A percentile compares a stretch with the other conserved stretches of the same genome.
Conservation (phyloP, 2,888 invertebrate genomes). For the Ophion ellenae region DNA sequence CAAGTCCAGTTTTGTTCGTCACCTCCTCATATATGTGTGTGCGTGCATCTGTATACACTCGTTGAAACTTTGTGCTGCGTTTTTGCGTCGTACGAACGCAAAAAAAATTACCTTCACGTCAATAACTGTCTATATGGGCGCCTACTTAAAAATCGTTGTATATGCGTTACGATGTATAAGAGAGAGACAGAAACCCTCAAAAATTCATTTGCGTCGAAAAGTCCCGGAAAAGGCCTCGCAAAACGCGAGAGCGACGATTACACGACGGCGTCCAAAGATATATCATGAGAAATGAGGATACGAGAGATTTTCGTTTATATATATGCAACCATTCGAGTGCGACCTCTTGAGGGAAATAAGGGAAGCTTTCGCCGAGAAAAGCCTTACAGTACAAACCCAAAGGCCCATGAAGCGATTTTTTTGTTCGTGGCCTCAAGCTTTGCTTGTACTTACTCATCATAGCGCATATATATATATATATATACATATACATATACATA, state of each 20-base stretch:
- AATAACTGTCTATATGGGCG: not conserved
- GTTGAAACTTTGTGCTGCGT: no score
- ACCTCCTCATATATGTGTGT: no score
- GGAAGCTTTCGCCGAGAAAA: slow-evolving; percentile 66
- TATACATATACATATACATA: not conserved
- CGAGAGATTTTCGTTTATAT: slow-evolving; percentile 49
- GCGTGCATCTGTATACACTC: no score
- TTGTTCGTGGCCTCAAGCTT: slow-evolving; percentile 34
- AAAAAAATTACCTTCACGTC: no score
- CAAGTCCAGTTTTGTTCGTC: no score
- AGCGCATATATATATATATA: not conserved
- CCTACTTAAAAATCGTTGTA: not conserved
- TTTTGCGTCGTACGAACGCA: no score
- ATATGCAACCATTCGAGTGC: slow-evolving; percentile 60
- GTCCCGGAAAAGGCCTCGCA: slow-evolving; percentile 55
- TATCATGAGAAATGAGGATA: slow-evolving; percentile 52
- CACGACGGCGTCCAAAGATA: slow-evolving; percentile 44
- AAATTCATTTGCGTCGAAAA: slow-evolving; percentile 68
- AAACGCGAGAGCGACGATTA: slow-evolving; percentile 55
- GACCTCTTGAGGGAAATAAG: slow-evolving; percentile 67
- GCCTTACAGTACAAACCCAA: slow-evolving; percentile 65
- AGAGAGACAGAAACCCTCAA: slow-evolving; percentile 60
- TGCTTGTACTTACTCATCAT: slow-evolving; percentile 53
- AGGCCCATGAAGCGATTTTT: slow-evolving; percentile 62
- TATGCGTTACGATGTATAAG: slow-evolving; percentile 19